Base-by-base conservation (phyloP, 1,140 invertebrate species). In the Lordiphosa stackelbergi region DNA sequence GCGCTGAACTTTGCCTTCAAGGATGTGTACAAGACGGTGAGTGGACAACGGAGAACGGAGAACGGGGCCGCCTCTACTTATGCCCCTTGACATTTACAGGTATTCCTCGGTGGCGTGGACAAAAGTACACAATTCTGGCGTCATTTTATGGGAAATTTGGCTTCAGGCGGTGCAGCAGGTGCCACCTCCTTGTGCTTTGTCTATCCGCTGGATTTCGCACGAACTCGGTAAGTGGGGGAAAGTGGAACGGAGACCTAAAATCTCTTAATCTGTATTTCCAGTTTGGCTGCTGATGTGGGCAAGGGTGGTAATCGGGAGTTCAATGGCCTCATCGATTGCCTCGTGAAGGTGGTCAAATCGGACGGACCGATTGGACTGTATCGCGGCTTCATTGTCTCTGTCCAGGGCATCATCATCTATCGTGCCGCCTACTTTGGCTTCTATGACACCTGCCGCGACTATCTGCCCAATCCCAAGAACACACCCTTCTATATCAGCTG, bases 1-100 rank as follows among this genome's bases (percentile, higher is more conserved):
- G 96, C 96, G 28, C 90, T 98, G 12, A 98, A 98, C 90, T 98
- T 98, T 89, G 95, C 96, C 49, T 97, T 97, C 89, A 97, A 97
- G 88, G 95, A 97, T 88, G 92, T 92, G 70, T 95, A 95, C 89
- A 96, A 96, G 90, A 88, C 92, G 81, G 46, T 95, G 24, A 43
- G 69, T 64, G 28, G 24, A n/a, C n/a, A n/a, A n/a, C n/a, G 4
- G 24, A 6, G 24, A 4, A 0, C 0, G 4, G 3, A 0, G 2
- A 4, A 3, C 2, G 19, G 4, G 3, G 4, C 19, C 0, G 19
- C 4, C 19, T 4, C 3, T 22, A 24, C 22, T 13, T 3, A 24
- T 24, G 5, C 5, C 36, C 9, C 2, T n/a, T n/a, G n/a, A n/a
- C n/a, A n/a, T 19, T 34, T 52, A 19, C 68, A 87, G 86, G 89